Conservation (phyloP, 2,797 vertebrate genomes). For the Odontamblyopus lacepedii region DNA sequence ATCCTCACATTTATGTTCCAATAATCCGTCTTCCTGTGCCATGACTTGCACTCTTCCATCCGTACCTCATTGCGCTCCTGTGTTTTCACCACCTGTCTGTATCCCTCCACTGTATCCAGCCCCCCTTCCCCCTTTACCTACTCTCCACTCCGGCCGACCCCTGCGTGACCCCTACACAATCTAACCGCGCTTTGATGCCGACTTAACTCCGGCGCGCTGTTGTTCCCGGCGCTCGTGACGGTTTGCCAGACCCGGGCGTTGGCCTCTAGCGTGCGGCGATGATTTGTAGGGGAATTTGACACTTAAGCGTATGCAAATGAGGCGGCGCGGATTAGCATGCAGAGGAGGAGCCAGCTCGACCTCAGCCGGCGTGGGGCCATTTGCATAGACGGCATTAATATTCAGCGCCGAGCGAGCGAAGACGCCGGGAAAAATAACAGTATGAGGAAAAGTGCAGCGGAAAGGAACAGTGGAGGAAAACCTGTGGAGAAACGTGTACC, state of each 20-base stretch:
- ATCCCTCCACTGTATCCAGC: constrained; percentile 51
- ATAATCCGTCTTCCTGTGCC: not conserved
- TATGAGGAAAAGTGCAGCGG: constrained; percentile 71
- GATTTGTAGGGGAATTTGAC: constrained; percentile 75
- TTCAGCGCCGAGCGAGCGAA: constrained; percentile 61
- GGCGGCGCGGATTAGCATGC: constrained; percentile 78
- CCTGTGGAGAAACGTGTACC: constrained; percentile 37
- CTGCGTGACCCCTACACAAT: constrained; percentile 64
- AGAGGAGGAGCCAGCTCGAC: constrained; percentile 78
- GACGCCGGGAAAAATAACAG: constrained; percentile 61
- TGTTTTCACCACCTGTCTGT: constrained; percentile 71
- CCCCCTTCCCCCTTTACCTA: constrained; percentile 69
- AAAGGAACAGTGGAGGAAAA: constrained; percentile 68
- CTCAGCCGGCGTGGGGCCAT: constrained; percentile 72
- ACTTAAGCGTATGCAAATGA: constrained; percentile 80
- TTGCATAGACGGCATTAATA: constrained; percentile 80
- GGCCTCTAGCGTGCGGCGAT: constrained; percentile 54
- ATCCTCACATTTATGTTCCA: not conserved
- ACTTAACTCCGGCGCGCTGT: constrained; percentile 64
- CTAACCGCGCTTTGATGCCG: constrained; percentile 74
- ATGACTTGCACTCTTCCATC: constrained; percentile 63
- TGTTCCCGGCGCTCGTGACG: constrained; percentile 62
- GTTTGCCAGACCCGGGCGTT: constrained; percentile 33
- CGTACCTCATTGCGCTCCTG: constrained; percentile 68
- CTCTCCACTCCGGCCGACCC: constrained; percentile 67